Conservation (phyloP, 2,113 vertebrate species). For the Phrynocephalus versicolor region DNA sequence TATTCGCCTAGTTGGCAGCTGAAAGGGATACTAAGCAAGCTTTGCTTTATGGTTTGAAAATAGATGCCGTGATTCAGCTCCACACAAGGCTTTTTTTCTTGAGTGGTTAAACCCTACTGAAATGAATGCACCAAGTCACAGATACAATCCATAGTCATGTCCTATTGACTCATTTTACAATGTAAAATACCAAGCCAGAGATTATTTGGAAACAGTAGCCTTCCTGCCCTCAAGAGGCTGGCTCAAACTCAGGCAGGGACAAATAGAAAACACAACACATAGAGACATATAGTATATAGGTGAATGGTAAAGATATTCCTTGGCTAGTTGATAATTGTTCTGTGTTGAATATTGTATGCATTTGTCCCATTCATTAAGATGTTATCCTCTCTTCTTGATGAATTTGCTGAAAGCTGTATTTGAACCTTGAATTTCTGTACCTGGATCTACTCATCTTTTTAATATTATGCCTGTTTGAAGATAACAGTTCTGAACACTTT, state of each 20-base stretch:
- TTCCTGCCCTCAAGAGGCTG: background rate
- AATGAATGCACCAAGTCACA: background rate
- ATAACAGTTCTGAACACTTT: background rate
- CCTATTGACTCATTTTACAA: background rate
- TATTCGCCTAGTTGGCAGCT: background rate
- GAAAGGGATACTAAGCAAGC: background rate
- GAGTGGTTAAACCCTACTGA: background rate
- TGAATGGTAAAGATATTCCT: background rate
- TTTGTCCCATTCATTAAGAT: background rate
- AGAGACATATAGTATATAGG: background rate
- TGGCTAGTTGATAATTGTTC: background rate
- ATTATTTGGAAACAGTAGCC: background rate
- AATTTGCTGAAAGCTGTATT: background rate
- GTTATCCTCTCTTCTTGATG: background rate
- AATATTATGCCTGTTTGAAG: background rate
- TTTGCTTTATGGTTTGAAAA: background rate
- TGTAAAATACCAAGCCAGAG: background rate
- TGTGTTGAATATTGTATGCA: background rate
- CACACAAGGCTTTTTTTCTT: background rate
- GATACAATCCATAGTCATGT: background rate
- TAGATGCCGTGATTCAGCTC: background rate
- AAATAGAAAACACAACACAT: background rate
- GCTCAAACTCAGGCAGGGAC: background rate
- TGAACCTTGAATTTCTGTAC: background rate
- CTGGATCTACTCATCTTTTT: background rate